These are phyloP conservation scores for Chionomys nivalis DNA, from an alignment of 2,113 vertebrate genomes.

Conservation along the genomic window DNA sequence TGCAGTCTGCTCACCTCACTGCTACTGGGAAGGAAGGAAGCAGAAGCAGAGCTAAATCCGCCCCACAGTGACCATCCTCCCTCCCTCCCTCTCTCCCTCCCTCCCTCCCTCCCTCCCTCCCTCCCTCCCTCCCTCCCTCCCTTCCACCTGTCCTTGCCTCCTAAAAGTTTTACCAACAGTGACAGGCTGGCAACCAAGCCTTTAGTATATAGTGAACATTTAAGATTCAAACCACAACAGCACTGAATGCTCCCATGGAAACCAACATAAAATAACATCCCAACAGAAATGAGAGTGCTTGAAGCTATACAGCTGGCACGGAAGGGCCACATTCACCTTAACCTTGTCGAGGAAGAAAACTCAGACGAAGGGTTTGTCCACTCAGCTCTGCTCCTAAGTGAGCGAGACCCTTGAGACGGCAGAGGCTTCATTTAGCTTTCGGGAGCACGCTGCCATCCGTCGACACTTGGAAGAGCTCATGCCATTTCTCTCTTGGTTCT, in stretches of 20 bases:
- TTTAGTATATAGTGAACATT: background rate
- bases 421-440: constrained; percentile 22
- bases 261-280: constrained; percentile 34
- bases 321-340: background rate
- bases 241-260: background rate
- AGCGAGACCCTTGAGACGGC: background rate
- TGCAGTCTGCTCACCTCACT: background rate
- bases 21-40: background rate
- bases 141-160: background rate
- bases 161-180: background rate
- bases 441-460: constrained; percentile 12
- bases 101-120: no score
- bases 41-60: no score
- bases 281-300: constrained; percentile 6
- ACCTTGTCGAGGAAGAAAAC: background rate
- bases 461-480: background rate
- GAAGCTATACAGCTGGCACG: background rate
- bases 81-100: background rate
- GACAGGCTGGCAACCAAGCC: background rate
- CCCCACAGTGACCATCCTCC: background rate
- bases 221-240: background rate
- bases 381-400: background rate
- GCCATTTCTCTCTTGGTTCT: constrained; percentile 10
- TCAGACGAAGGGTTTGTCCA: background rate
- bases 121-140: no score